A percentile compares a stretch with the other conserved stretches of the same genome.
Evolutionary conservation across 2,113 vertebrate genomes (phyloP).

Genomic region (Vulpes ferrilata): DNA sequence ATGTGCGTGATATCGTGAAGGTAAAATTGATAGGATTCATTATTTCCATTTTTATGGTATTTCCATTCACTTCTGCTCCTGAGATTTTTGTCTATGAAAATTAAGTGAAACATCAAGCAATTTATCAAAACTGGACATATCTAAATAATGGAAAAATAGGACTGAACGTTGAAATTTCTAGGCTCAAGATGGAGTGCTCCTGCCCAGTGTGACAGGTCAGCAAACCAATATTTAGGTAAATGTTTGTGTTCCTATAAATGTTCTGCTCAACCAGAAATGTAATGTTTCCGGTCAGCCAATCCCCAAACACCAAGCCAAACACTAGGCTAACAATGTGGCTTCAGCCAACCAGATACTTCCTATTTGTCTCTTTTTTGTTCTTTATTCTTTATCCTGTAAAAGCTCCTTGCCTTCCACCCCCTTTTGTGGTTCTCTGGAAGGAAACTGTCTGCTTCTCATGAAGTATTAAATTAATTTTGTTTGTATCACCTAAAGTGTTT

Average conservation of each 20-base stretch:
- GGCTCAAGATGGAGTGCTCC: background rate
- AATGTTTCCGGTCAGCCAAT: background rate
- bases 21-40: background rate
- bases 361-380: background rate
- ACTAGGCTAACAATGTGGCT: background rate
- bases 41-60: background rate
- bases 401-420: background rate
- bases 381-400: background rate
- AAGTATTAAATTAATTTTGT: background rate
- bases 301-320: background rate
- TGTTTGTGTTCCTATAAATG: background rate
- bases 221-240: background rate
- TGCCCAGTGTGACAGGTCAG: background rate
- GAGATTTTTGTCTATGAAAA: background rate
- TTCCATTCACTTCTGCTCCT: background rate
- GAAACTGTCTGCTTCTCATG: background rate
- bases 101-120: constrained; percentile 24
- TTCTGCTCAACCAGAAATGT: background rate
- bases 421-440: background rate
- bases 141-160: background rate
- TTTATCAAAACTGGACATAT: background rate
- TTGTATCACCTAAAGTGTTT: background rate
- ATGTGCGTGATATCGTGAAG: background rate
- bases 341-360: background rate
- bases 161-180: background rate